phyloP scores from a whole-genome alignment of 2,797 vertebrate species.

The Lacerta agilis region DNA sequence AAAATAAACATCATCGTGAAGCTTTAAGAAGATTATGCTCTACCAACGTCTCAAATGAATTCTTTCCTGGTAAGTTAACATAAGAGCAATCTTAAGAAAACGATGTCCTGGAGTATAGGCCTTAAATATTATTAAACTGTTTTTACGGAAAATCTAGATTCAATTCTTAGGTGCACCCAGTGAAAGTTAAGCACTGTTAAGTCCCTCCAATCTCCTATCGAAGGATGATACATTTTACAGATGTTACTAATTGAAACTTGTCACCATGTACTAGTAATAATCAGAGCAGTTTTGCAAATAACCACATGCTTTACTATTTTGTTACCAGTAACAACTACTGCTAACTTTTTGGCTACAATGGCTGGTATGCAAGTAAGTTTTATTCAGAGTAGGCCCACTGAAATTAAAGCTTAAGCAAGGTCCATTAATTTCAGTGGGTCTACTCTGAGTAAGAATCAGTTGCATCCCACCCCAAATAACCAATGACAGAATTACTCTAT shows the following conservation, averaged over 20 bases:
- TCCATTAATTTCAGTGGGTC: too few relatives aligned
- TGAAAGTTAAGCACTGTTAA: background rate
- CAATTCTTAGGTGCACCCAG: background rate
- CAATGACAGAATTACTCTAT: background rate
- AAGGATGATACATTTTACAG: background rate
- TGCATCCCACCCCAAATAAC: too few relatives aligned
- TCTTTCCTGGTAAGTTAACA: background rate
- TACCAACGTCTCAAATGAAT: background rate
- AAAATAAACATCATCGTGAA: background rate
- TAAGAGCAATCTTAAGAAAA: background rate
- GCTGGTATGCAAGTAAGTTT: too few relatives aligned
- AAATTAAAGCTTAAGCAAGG: too few relatives aligned
- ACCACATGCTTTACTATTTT: conserved; percentile 1
- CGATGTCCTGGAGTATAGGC: background rate
- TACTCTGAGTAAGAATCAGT: too few relatives aligned
- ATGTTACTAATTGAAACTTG: background rate
- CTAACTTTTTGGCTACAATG: background rate
- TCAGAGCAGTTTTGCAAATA: background rate
- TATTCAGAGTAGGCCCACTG: too few relatives aligned
- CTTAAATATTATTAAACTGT: background rate
- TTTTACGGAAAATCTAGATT: background rate
- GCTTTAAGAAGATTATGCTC: background rate
- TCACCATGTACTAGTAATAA: background rate
- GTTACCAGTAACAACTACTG: background rate
- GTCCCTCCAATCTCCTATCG: background rate